Evolutionary conservation across 2,113 vertebrate species (phyloP), one percentile per base, ranked within the genome.

Genomic region (Manacus vitellinus): DNA sequence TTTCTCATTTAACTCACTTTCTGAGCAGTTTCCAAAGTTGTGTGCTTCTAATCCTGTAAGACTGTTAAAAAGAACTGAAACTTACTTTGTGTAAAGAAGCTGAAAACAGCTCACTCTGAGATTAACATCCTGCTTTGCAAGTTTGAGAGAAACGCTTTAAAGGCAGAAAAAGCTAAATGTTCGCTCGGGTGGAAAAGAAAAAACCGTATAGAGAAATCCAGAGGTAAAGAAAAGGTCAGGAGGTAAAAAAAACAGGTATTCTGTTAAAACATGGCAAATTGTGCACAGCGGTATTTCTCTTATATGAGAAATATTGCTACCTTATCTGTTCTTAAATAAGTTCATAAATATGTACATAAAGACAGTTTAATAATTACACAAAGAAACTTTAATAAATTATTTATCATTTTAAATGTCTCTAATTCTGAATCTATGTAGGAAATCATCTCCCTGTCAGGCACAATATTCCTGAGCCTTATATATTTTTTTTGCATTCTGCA

Each of bases 21-120:
- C 58, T 81, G 66, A 91, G 30, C 39, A 76, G 18, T 79, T 97
- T 91, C 55, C 75, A 91, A 94, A 87, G 12, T 25, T 59, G 12
- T 86, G 75, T 78, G 43, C 28, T 95, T 91, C 93, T 96, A 90
- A 72, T 91, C 73, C 76, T 88, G 25, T 71, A 88, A 96, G 23
- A 70, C 28, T 56, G 28, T 24, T 87, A 73, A 85, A 92, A 83
- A 82, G 30, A 51, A 77, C 46, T 81, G 47, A 90, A 82, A 78
- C 52, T 66, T 71, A 58, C 24, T 89, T 78, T 81, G 30, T 62
- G n/a, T 68, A 89, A 47, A 88, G 68, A 85, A 78, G 12, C 8
- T 81, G 43, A 89, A 95, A 96, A 89, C 19, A 81, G n/a, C 33
- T 80, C 46, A 18, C 33, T 71, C 41, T 85, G 35, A 89, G 74